These are phyloP conservation scores for Palythoa grandiflora DNA, from an alignment of 92 coral and sea anemone species.

Conservation along the genomic window DNA sequence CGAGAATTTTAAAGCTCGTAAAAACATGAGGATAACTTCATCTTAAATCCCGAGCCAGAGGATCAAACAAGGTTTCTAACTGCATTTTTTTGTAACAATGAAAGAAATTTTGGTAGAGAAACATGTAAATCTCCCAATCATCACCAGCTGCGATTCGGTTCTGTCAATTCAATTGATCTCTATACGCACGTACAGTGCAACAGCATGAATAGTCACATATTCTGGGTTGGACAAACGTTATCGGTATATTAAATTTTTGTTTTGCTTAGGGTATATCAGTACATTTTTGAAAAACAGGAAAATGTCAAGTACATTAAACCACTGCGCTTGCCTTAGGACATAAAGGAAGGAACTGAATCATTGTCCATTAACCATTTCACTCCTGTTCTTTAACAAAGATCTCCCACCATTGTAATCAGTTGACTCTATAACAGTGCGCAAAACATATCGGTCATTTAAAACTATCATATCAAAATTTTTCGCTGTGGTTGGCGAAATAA, in stretches of 20 bases:
- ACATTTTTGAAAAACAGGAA: not conserved
- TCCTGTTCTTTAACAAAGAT: conserved; percentile 27
- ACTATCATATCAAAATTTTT: not conserved
- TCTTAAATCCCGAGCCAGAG: too few species aligned
- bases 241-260: conserved; percentile 17
- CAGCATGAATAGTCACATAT: not conserved
- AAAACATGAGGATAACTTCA: too few species aligned
- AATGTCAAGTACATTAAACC: conserved; percentile 38
- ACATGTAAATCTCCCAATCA: too few species aligned
- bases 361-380: conserved; percentile 33
- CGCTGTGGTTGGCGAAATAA: not conserved
- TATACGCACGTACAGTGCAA: too few species aligned
- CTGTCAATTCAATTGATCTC: too few species aligned
- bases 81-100: too few species aligned
- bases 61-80: too few species aligned
- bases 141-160: too few species aligned
- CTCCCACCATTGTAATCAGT: conserved; percentile 3
- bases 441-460: not conserved
- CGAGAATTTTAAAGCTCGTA: not conserved
- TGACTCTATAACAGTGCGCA: not conserved
- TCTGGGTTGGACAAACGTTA: not conserved
- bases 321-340: conserved; percentile 32
- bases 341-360: conserved; percentile 27
- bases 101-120: too few species aligned
- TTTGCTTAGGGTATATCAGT: conserved; percentile 26